Conservation (phyloP, 2,888 invertebrate species). For the Agapetus fuscipes region DNA sequence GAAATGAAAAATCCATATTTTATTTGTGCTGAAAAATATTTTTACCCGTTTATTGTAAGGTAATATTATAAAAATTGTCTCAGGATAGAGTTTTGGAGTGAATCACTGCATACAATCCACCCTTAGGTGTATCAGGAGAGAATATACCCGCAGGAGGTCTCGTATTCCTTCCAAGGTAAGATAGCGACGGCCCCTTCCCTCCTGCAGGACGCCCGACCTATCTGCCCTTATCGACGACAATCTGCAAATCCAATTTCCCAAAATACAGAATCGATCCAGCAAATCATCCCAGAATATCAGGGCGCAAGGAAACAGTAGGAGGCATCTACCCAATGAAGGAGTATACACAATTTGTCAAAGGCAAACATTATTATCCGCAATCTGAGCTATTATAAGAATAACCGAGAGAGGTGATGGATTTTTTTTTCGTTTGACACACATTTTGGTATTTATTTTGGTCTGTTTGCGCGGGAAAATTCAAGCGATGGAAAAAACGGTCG, state of each 20-base stretch:
- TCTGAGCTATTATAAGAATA: no score
- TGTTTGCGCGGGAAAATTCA: no score
- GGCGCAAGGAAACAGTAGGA: conserved; percentile 21
- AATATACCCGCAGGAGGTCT: neutral
- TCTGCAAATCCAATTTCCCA: conserved; percentile 51
- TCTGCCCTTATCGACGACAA: conserved; percentile 36
- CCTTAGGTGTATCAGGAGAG: conserved; percentile 2
- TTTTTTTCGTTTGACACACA: no score
- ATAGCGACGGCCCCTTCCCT: conserved; percentile 1
- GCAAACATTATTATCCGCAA: neutral
- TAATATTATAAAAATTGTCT: no score
- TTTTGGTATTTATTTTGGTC: no score
- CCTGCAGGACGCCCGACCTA: conserved; percentile 24
- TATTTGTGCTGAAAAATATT: no score
- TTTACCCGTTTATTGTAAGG: no score
- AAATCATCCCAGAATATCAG: conserved; percentile 49
- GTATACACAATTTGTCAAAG: neutral
- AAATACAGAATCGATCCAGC: conserved; percentile 48
- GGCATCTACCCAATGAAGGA: neutral
- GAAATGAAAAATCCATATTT: no score
- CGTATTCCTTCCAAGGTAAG: conserved; percentile 24
- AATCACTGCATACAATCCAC: no score
- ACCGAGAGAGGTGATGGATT: no score
- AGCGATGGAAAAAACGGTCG: no score
- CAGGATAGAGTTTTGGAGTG: no score